phyloP scores from a whole-genome alignment of 1,140 invertebrate genomes.

The Dinoponera quadriceps region DNA sequence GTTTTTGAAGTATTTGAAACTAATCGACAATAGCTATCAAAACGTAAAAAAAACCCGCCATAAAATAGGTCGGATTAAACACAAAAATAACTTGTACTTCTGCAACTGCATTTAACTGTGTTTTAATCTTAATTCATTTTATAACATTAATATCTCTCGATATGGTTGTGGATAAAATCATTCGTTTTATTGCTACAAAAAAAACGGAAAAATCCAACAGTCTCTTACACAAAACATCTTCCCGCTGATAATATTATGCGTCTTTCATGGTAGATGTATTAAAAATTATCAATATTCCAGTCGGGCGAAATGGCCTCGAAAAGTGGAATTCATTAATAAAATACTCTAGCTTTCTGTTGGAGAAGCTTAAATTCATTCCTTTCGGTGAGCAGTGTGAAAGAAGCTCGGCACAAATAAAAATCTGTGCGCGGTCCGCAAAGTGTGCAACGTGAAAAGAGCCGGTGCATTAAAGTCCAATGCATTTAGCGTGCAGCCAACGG shows the following conservation, averaged over 20 bases:
- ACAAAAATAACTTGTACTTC: too few species aligned
- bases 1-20: too few species aligned
- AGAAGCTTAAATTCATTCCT: constrained; percentile 42
- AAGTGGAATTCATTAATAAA: constrained; percentile 13
- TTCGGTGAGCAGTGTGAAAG: constrained; percentile 12
- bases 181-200: not conserved
- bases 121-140: too few species aligned
- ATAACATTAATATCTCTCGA: too few species aligned
- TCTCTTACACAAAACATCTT: not conserved
- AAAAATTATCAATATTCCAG: constrained; percentile 25
- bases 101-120: too few species aligned
- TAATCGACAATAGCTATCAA: too few species aligned
- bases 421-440: constrained; percentile 12
- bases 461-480: constrained; percentile 48
- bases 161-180: not conserved
- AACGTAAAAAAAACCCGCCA: too few species aligned
- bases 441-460: constrained; percentile 42
- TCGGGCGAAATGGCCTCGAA: constrained; percentile 16
- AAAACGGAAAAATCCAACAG: constrained; percentile 1
- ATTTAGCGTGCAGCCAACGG: constrained; percentile 50
- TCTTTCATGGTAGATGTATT: not conserved
- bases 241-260: not conserved
- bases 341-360: constrained; percentile 8
- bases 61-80: too few species aligned
- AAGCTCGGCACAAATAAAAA: constrained; percentile 42